These are phyloP conservation scores for Tenebrosternarchus preto DNA, from an alignment of 2,113 vertebrate genomes.

Conservation along the genomic window DNA sequence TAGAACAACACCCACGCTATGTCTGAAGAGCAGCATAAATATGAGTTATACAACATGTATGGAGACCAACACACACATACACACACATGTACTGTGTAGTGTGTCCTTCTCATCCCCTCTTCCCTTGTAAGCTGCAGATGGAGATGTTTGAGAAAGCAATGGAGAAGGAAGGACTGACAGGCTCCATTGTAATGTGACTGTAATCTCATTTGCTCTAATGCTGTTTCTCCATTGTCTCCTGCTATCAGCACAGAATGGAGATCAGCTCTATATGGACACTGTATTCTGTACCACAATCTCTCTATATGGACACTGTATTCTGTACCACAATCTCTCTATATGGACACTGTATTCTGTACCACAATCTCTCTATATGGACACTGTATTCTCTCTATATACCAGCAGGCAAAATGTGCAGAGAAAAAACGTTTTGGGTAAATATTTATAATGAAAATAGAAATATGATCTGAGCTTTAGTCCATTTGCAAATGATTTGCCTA, in stretches of 20 bases:
- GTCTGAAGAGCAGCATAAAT: conserved; percentile 5
- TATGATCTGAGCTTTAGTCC: not conserved
- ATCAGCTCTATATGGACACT: conserved; percentile 41
- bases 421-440: conserved; percentile 30
- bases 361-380: conserved; percentile 36
- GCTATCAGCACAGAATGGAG: conserved; percentile 42
- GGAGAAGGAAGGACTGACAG: conserved; percentile 50
- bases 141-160: conserved; percentile 36
- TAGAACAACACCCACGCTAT: conserved; percentile 11
- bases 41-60: not conserved
- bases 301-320: conserved; percentile 46
- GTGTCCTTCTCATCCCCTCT: not conserved
- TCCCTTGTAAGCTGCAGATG: conserved; percentile 30
- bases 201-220: conserved; percentile 56
- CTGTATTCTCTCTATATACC: conserved; percentile 2
- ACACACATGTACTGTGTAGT: conserved; percentile 8
- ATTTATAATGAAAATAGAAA: conserved; percentile 23
- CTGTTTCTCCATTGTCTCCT: conserved; percentile 51
- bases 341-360: conserved; percentile 28
- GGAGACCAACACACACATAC: not conserved
- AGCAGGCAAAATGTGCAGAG: conserved; percentile 17
- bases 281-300: conserved; percentile 39
- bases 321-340: conserved; percentile 37
- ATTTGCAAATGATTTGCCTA: conserved; percentile 44
- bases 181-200: conserved; percentile 55